Evolutionary conservation across 2,113 vertebrate species (phyloP).

Genomic region (Limanda limanda): DNA sequence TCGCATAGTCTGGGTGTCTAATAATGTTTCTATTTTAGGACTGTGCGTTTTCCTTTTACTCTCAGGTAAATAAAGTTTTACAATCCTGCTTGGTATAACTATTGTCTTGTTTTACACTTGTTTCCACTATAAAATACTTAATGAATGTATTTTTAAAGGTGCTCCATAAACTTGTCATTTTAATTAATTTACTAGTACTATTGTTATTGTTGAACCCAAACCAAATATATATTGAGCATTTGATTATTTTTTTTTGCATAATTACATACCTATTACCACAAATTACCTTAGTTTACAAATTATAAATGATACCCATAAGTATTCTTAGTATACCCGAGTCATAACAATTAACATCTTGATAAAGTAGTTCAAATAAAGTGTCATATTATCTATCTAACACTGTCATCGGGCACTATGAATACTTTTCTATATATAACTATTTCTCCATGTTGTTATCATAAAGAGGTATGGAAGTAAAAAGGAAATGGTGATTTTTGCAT

Average conservation of each 20-base stretch:
- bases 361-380: neutral
- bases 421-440: neutral
- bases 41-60: neutral
- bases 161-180: no score
- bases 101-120: neutral
- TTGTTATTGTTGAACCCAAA: no score
- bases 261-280: neutral
- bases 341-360: no score
- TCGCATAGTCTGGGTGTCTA: neutral
- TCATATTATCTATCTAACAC: neutral
- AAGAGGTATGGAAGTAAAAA: neutral
- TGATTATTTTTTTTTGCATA: neutral
- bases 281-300: no score
- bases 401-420: neutral
- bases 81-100: no score
- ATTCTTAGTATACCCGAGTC: neutral
- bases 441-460: neutral
- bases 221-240: neutral
- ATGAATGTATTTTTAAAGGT: no score
- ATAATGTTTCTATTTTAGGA: neutral
- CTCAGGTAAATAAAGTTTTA: neutral
- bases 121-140: no score
- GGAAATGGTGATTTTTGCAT: neutral
- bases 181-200: no score
- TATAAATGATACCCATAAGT: neutral